Percentiles rank a stretch among this genome's conserved stretches.
Conservation (phyloP, 2,888 invertebrate genomes). For the Dendrolimus pini region DNA sequence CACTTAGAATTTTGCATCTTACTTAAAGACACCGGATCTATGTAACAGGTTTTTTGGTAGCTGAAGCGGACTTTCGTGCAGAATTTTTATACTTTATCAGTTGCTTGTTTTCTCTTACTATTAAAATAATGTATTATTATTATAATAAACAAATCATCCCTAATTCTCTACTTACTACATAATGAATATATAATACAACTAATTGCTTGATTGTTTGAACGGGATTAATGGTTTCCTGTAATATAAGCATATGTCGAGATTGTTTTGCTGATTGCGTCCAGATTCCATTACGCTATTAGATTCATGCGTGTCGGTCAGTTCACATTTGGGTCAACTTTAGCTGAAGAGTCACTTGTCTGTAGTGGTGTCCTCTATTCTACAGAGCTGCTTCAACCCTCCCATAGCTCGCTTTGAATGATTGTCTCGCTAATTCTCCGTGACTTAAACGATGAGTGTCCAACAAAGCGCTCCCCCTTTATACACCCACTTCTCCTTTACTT, state of each 20-base stretch:
- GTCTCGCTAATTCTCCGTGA: constrained; percentile 54
- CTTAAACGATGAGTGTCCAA: constrained; percentile 31
- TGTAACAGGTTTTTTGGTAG: too few species aligned
- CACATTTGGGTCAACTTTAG: constrained; percentile 37
- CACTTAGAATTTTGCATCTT: too few species aligned
- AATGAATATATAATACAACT: too few species aligned
- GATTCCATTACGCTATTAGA: constrained; percentile 3
- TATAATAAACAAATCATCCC: too few species aligned
- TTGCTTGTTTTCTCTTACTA: too few species aligned
- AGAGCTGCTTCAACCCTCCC: constrained; percentile 32
- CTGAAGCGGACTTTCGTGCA: too few species aligned
- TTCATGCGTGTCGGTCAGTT: constrained; percentile 17
- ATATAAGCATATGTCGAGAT: neutral
- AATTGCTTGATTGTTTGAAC: too few species aligned
- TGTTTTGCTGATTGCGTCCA: neutral
- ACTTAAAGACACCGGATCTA: too few species aligned
- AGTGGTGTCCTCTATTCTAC: constrained; percentile 48
- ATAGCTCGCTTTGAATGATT: constrained; percentile 57
- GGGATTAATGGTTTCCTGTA: neutral
- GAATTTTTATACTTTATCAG: too few species aligned
- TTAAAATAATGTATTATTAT: too few species aligned
- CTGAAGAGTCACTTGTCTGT: constrained; percentile 42
- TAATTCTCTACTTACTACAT: too few species aligned
- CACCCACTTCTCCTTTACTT: constrained; percentile 4
- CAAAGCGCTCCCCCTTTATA: constrained; percentile 14